Base-by-base conservation (phyloP, 30 jellyfish, hydroid and myxozoan genomes). In the Phacellophora camtschatica region DNA sequence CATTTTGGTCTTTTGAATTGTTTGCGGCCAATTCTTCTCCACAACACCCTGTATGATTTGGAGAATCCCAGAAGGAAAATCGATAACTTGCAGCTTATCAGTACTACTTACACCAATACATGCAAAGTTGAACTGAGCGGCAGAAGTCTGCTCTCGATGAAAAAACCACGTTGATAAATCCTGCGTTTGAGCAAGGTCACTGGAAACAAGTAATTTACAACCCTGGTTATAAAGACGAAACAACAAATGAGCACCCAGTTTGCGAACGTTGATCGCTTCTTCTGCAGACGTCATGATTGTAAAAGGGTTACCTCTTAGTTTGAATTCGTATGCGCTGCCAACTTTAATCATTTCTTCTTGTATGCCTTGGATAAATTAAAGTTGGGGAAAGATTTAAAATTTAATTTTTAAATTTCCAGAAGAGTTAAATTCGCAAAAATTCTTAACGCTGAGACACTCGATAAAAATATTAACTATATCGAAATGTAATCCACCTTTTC, bases 101-200 rank as follows among this genome's bases (percentile, higher is more conserved):
- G 65, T 16, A 28, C 86, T 65, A 29, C 94, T 82, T 30, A 82
- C 61, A 2, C 94, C 86, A 56, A 82, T 71, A 28, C 86, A 68
- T 2, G 75, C 94, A 55, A 82, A 66, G 0, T 61, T 72, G 27
- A 67, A 68, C 35, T 82, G 94, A 1, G 86, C 66, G 20, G 74
- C 54, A 13, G 20, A 42, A 15, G 74, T 39, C 45, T 69, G 66
- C 66, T 82, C 94, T 23, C 86, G 59, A 37, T 82, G 94, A 31
- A 82, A 82, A 29, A 82, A 19, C 94, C 94, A 82, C 2, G 86
- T 68, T 2, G 94, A 35, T 28, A 82, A 56, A 41, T 82, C 94
- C 2, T 64, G 5, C 36, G 94, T 82, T 53, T 59, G 94, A 0
- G 94, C 54, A 4, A 82, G 51, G 41, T 82, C 94, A 51, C 94